phyloP scores from a whole-genome alignment of 2,888 invertebrate species.

The Congeria kusceri region DNA sequence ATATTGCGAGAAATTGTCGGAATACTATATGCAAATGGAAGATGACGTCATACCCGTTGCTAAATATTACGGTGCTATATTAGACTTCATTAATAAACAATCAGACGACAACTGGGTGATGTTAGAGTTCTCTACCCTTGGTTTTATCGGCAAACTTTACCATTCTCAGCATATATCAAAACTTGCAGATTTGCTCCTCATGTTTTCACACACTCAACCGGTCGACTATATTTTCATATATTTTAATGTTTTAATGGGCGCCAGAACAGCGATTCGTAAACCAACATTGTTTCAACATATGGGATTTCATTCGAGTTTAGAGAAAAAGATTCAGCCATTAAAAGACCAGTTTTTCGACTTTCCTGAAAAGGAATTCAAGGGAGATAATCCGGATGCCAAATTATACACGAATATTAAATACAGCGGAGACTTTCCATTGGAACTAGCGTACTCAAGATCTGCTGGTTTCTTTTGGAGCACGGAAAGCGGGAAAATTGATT shows the following conservation, averaged over 20 bases:
- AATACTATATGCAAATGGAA: constrained; percentile 85
- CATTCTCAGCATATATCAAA: constrained; percentile 65
- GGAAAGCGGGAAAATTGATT: constrained; percentile 73
- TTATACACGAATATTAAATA: constrained; percentile 81
- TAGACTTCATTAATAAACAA: constrained; percentile 80
- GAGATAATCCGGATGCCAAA: constrained; percentile 83
- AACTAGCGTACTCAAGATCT: constrained; percentile 80
- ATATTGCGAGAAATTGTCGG: constrained; percentile 80
- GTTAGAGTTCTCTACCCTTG: constrained; percentile 77
- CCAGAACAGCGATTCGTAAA: constrained; percentile 59
- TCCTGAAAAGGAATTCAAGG: constrained; percentile 69
- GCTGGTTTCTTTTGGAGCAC: constrained; percentile 85
- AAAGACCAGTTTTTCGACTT: constrained; percentile 73
- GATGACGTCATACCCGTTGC: constrained; percentile 84
- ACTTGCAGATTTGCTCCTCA: constrained; percentile 81
- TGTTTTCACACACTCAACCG: constrained; percentile 75
- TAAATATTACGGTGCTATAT: constrained; percentile 81
- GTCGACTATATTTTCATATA: constrained; percentile 72
- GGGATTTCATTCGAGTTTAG: constrained; percentile 71
- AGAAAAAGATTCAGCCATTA: constrained; percentile 72
- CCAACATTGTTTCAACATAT: constrained; percentile 77
- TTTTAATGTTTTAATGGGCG: constrained; percentile 68
- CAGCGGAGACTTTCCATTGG: constrained; percentile 81
- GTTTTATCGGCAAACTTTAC: constrained; percentile 76
- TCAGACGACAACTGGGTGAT: constrained; percentile 68